A percentile compares a stretch with the other conserved stretches of the same genome.
Conservation (phyloP, 2,797 vertebrate species). For the Fistularia commersonii region DNA sequence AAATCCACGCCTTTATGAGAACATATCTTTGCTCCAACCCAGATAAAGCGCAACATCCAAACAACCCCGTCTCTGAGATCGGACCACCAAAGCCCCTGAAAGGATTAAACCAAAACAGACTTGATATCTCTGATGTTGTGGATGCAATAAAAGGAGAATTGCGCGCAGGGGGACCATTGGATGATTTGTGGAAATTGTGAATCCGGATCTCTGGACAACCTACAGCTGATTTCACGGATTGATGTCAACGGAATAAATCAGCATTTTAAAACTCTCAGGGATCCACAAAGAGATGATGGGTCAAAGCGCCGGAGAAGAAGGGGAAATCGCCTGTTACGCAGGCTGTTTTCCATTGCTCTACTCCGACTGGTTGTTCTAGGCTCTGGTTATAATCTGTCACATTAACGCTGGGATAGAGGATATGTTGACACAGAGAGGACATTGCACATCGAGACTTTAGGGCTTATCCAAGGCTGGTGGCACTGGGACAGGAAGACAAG, state of each 20-base stretch:
- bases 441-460: slow-evolving; percentile 67
- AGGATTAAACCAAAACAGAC: too few relatives aligned
- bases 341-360: slow-evolving; percentile 34
- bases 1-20: too few relatives aligned
- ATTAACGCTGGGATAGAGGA: slow-evolving; percentile 66
- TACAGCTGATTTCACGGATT: neutral
- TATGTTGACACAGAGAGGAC: slow-evolving; percentile 76
- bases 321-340: slow-evolving; percentile 41
- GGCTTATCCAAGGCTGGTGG: slow-evolving; percentile 69
- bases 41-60: too few relatives aligned
- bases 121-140: too few relatives aligned
- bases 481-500: slow-evolving; percentile 66
- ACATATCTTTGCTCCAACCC: too few relatives aligned
- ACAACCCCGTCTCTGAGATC: too few relatives aligned
- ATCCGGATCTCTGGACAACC: neutral
- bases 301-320: slow-evolving; percentile 32
- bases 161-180: neutral
- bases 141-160: too few relatives aligned
- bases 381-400: slow-evolving; percentile 73
- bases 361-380: slow-evolving; percentile 53
- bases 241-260: slow-evolving; percentile 10
- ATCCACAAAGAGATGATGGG: slow-evolving; percentile 22
- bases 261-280: slow-evolving; percentile 5
- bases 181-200: neutral
- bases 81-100: too few relatives aligned